These are phyloP conservation scores for Rallus crepitans DNA, from an alignment of 2,797 vertebrate genomes.

Conservation along the genomic window DNA sequence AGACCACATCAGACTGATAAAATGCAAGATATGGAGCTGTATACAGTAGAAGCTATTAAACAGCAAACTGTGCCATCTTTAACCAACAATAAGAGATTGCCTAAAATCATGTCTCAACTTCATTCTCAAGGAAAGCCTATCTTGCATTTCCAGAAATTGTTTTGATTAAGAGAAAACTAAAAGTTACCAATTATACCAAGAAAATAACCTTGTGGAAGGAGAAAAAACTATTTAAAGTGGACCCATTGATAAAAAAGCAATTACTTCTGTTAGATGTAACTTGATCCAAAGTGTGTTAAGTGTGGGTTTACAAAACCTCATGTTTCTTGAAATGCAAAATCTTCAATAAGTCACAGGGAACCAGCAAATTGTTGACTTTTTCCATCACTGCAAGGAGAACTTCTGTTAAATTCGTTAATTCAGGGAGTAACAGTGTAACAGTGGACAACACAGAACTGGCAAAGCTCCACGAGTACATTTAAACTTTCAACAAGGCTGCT, in stretches of 20 bases:
- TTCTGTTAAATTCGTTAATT: not conserved
- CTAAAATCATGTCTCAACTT: not conserved
- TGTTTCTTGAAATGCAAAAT: not conserved
- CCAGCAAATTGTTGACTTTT: not conserved
- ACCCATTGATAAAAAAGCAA: not conserved
- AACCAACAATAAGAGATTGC: not conserved
- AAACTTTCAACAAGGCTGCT: not conserved
- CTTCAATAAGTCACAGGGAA: not conserved
- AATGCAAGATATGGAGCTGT: not conserved
- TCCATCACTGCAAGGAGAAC: not conserved
- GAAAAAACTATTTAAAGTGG: not conserved
- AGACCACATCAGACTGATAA: not conserved
- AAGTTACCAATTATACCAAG: not conserved
- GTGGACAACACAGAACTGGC: not conserved
- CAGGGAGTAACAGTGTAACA: not conserved
- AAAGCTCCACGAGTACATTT: not conserved
- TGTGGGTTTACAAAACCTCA: not conserved
- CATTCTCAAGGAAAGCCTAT: not conserved
- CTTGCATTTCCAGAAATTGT: not conserved
- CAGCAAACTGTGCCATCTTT: not conserved
- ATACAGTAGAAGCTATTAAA: not conserved
- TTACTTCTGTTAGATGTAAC: not conserved
- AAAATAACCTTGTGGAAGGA: not conserved
- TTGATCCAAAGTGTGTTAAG: conserved; percentile 1
- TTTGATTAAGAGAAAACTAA: not conserved